These are phyloP conservation scores for Epiblema foenella DNA, from an alignment of 2,888 invertebrate species.

Conservation along the genomic window DNA sequence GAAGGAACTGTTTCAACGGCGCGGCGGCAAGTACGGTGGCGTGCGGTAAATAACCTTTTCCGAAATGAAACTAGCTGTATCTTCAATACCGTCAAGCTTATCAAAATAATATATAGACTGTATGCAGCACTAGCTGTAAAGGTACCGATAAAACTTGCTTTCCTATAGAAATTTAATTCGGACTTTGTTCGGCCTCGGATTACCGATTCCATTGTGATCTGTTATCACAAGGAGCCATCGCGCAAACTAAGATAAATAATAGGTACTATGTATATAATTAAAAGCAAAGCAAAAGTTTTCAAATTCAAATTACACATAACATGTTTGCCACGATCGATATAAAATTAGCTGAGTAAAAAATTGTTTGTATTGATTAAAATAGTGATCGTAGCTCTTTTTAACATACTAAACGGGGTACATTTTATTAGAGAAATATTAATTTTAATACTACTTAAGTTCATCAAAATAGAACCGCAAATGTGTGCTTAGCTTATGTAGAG, in stretches of 20 bases:
- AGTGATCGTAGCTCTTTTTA: background rate
- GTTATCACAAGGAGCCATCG: background rate
- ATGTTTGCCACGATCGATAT: background rate
- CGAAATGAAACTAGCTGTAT: too few relatives aligned
- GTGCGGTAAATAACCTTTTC: too few relatives aligned
- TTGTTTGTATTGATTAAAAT: background rate
- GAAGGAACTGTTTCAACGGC: too few relatives aligned
- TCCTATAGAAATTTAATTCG: background rate
- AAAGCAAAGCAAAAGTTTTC: background rate
- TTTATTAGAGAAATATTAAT: background rate
- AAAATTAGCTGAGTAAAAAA: background rate
- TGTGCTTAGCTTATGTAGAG: too few relatives aligned
- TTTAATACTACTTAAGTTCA: background rate
- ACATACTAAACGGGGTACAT: background rate
- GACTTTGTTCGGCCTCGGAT: background rate
- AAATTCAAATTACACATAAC: background rate
- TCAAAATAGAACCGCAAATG: background rate
- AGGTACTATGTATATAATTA: background rate
- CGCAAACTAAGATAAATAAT: background rate
- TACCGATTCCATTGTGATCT: background rate
- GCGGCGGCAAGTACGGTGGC: too few relatives aligned
- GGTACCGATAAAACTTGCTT: too few relatives aligned
- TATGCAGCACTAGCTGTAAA: too few relatives aligned
- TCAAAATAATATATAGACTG: too few relatives aligned
- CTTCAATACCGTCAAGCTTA: too few relatives aligned